phyloP scores from a whole-genome alignment of 2,113 vertebrate species.

The Ivindomyrus marchei region DNA sequence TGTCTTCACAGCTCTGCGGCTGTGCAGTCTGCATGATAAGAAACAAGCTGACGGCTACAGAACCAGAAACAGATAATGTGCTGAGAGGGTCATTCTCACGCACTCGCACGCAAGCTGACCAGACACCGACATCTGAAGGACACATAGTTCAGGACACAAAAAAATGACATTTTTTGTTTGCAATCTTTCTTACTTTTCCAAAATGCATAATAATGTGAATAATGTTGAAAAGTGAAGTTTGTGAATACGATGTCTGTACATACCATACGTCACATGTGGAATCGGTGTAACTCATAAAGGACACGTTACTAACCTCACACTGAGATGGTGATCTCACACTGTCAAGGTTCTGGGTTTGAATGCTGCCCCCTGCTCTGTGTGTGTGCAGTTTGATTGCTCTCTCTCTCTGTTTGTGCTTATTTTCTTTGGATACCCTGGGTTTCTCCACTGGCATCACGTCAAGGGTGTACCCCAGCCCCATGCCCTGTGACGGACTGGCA shows the following conservation, averaged over 20 bases:
- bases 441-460: background rate
- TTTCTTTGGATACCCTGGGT: background rate
- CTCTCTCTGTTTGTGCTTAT: background rate
- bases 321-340: background rate
- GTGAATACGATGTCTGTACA: background rate
- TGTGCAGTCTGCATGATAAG: background rate
- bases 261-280: background rate
- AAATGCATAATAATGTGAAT: background rate
- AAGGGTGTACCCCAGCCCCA: background rate
- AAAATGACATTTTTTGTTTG: background rate
- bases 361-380: background rate
- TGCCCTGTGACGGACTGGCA: background rate
- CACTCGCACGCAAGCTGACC: background rate
- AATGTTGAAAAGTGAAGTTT: background rate
- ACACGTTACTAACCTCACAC: background rate
- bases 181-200: background rate
- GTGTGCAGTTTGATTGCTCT: background rate
- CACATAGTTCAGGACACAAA: background rate
- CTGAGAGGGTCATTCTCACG: background rate
- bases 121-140: background rate
- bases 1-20: background rate
- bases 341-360: background rate
- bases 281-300: background rate
- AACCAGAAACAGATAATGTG: background rate
- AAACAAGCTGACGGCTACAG: background rate